Evolutionary conservation across 2,797 vertebrate genomes (phyloP), one percentile per base, ranked within the genome.

Genomic region (Emydoidea blandingii): DNA sequence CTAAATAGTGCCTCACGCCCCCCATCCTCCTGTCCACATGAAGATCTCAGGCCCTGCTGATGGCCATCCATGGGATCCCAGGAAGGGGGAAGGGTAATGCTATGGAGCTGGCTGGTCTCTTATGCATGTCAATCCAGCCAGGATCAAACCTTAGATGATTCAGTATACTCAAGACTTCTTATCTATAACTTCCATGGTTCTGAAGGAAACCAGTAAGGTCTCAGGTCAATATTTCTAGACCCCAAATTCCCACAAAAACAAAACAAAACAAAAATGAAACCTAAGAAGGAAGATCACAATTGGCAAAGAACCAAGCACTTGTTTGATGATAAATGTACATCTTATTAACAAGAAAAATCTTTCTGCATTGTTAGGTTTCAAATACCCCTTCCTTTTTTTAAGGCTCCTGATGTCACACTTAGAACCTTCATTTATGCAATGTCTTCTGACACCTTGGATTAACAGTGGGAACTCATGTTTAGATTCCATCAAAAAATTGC

Each of bases 391-490:
- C 83, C 25, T 81, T 18, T 84, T 88, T 87, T 31, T 72, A 89
- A 83, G 5, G 76, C 11, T 96, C 14, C 31, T 91, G 88, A 85
- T 89, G 76, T 5, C 79, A 2, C 11, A 56, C 79, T 59, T 87
- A 79, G 53, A 94, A 78, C 16, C 5, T 29, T 3, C 23, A 79
- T 88, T 96, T 96, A 53, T 79, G 65, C 49, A 83, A 47, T 68
- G 57, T 68, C 65, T 80, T 37, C 29, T 89, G 85, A 74, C 27
- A 34, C 57, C 80, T 72, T 57, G 82, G 95, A 93, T 79, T 72
- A 97, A 53, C 21, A 84, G 16, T 86, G n/a, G 59, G 85, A 94
- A 92, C 10, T 94, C 68, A 29, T 88, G 68, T 50, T 88, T 44
- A n/a, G 88, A 86, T 91, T 81, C 84, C 5, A 88, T 90, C 91